Evolutionary conservation across 2,888 invertebrate species (phyloP), one percentile per base, ranked within the genome.

Genomic region (Metalampra italica): DNA sequence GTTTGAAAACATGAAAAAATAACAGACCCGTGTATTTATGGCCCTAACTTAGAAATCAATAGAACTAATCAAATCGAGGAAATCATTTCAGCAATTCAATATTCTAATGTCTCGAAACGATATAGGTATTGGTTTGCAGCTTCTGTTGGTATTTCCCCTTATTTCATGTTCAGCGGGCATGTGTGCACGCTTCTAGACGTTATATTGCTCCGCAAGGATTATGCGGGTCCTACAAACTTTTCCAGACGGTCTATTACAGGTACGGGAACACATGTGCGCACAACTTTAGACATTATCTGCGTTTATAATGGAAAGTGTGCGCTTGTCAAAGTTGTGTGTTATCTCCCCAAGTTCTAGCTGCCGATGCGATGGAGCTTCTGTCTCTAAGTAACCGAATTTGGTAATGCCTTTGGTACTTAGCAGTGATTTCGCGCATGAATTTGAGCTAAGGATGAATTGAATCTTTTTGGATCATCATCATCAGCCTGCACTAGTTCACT

Each of bases 221-320:
- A 50, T 50, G 40, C 50, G 50, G 50, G 50, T 41, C 43, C 12
- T 14, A 50, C 15, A 36, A 50, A 50, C 40, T 50, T 44, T 44
- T 11, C 43, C 41, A 41, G 12, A 29, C 43, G 29, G 48, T 40
- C 46, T 42, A 46, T 46, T 32, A 46, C 47, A 45, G 38, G 45
- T 47, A 37, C 42, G 43, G 43, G 34, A 46, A 50, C 51, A 54
- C 51, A 52, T 40, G 48, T 52, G 42, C 34, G 47, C 14, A 38
- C 37, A 56, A 56, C 47, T 56, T 52, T 42, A 29, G 45, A 51
- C 56, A 54, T 56, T 56, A 56, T 51, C 52, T 54, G 12, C 41
- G 45, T 34, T 45, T 53, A 50, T 52, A 49, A 50, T 52, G 50
- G 48, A 43, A 45, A 39, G 46, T 37, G 40, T 46, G 43, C 39